Conservation (phyloP, 2,797 vertebrate species). For the Australoheros facetus region DNA sequence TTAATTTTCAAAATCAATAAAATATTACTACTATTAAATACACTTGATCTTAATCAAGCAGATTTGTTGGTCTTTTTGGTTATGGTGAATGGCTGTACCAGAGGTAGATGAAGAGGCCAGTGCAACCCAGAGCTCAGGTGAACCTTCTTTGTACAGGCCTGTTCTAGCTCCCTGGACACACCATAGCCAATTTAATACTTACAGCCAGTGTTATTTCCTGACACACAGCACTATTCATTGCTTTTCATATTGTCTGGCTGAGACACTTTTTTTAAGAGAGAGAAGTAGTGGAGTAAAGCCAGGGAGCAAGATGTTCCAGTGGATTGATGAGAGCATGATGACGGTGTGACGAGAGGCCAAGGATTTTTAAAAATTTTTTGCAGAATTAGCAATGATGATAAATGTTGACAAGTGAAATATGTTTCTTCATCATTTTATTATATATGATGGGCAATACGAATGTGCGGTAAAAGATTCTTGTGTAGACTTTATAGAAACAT, state of each 20-base stretch:
- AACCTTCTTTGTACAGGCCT: conserved; percentile 18
- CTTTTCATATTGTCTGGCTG: conserved; percentile 71
- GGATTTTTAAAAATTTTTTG: neutral
- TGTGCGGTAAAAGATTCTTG: neutral
- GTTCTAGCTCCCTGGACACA: conserved; percentile 48
- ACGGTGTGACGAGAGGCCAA: conserved; percentile 15
- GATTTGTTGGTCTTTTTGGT: conserved; percentile 4
- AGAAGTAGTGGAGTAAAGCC: conserved; percentile 30
- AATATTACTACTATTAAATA: conserved; percentile 20
- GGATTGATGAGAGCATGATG: conserved; percentile 36
- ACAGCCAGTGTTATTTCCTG: conserved; percentile 46
- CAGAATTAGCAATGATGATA: neutral
- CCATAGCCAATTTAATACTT: conserved; percentile 68
- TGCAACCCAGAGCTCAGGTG: conserved; percentile 51
- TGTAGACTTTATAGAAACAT: conserved; percentile 16
- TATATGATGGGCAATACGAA: neutral
- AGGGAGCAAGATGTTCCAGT: conserved; percentile 20
- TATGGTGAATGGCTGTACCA: conserved; percentile 37
- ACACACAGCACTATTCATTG: conserved; percentile 67
- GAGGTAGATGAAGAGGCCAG: conserved; percentile 62
- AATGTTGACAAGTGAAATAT: neutral
- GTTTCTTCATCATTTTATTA: too few species aligned
- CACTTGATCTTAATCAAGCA: conserved; percentile 27
- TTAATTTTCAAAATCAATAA: neutral
- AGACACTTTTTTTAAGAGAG: conserved; percentile 46